A percentile compares a stretch with the other conserved stretches of the same genome.
These are phyloP conservation scores for Leptestheria dahalacensis DNA, from an alignment of 1,140 invertebrate species.

Conservation along the genomic window DNA sequence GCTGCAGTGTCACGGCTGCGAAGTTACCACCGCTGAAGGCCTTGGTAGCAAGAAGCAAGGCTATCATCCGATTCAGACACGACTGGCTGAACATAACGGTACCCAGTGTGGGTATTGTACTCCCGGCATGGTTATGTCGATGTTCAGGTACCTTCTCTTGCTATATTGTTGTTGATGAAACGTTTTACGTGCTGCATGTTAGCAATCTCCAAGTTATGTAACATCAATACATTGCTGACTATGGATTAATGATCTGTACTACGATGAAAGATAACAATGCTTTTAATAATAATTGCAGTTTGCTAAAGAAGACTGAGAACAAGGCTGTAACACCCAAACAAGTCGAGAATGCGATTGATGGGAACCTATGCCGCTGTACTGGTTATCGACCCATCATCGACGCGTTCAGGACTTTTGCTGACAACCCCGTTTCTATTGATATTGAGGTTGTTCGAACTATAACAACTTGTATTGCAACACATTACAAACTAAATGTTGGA, in stretches of 20 bases:
- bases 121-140: constrained; percentile 71
- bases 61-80: constrained; percentile 36
- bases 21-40: constrained; percentile 62
- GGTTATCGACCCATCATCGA: constrained; percentile 73
- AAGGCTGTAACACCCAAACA: constrained; percentile 47
- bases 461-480: too few species aligned
- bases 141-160: constrained; percentile 65
- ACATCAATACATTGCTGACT: too few species aligned
- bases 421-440: too few species aligned
- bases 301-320: too few species aligned
- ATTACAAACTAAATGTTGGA: too few species aligned
- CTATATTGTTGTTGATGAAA: too few species aligned
- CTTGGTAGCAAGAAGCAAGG: constrained; percentile 48
- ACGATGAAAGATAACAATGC: too few species aligned
- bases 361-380: constrained; percentile 75
- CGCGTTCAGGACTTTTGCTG: constrained; percentile 62
- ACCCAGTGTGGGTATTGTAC: constrained; percentile 54
- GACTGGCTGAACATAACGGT: constrained; percentile 27
- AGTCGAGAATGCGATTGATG: constrained; percentile 57
- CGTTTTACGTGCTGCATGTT: too few species aligned
- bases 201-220: too few species aligned
- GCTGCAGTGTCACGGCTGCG: constrained; percentile 51
- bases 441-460: too few species aligned
- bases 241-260: too few species aligned
- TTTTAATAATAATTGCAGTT: too few species aligned